Base-by-base conservation (phyloP, 2,888 invertebrate genomes). In the Entomobrya multifasciata region DNA sequence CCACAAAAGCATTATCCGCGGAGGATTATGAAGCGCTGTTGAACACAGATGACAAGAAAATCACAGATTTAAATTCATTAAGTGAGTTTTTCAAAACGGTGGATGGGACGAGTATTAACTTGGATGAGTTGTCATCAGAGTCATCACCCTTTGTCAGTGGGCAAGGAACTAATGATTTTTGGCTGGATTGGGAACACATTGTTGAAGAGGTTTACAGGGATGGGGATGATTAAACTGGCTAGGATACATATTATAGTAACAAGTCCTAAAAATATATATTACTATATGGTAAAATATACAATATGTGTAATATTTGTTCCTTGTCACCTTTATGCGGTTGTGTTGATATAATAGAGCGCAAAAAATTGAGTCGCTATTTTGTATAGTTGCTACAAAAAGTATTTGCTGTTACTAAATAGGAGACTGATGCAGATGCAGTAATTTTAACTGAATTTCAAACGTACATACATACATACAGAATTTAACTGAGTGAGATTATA, bases 401-500 rank as follows among this genome's bases (percentile, higher is more conserved):
- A 81, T 81, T 81, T 47, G 79, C 72, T 78, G 17, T 74, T 52
- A 36, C 36, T 41, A 60, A 79, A 67, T 86, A 86, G 86, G 86
- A 86, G 86, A 86, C 86, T 86, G 86, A 86, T 20, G 67, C 80
- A 76, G 86, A 86, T 20, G 67, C 80, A 76, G 76, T 76, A 74
- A 76, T 86, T n/a, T 86, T 76, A 81, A 76, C 74, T 65, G 62
- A 36, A 36, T 30, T 44, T 60, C 52, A n/a, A n/a, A n/a, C n/a
- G n/a, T n/a, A n/a, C n/a, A n/a, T n/a, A 80, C 49, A 44, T 41
- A 44, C 67, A 67, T 41, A 30, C 13, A 30, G 41, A 65, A 81
- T 62, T 76, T 86, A 86, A 86, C 86, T 36, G 77, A 81, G 80
- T 86, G 86, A 86, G 86, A 86, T 86, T 86, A 86, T 67, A 67